phyloP scores from a whole-genome alignment of 2,113 vertebrate species.

The Raja brachyura region DNA sequence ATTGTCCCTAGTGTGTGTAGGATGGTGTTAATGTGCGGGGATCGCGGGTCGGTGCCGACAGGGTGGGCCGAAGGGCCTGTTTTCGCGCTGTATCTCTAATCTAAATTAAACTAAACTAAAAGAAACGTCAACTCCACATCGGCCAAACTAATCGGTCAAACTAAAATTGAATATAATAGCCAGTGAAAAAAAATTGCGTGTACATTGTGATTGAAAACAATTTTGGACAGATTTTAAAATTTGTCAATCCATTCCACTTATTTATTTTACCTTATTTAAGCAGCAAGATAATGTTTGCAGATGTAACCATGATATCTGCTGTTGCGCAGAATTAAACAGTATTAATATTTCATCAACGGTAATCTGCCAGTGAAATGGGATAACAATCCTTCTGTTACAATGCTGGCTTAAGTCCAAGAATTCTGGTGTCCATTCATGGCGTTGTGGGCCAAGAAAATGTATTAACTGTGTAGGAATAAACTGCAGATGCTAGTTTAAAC shows the following conservation, averaged over 20 bases:
- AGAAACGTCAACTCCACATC: too few relatives aligned
- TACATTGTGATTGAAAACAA: not conserved
- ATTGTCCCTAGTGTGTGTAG: too few relatives aligned
- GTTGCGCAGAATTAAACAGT: not conserved
- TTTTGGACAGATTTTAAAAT: not conserved
- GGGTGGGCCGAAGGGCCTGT: too few relatives aligned
- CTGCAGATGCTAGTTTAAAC: too few relatives aligned
- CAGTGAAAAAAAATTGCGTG: not conserved
- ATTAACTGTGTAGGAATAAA: too few relatives aligned
- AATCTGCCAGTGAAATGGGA: conserved; percentile 25
- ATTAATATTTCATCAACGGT: conserved; percentile 23
- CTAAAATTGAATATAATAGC: not conserved
- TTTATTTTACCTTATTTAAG: not conserved
- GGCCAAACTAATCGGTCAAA: too few relatives aligned
- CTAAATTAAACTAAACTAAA: too few relatives aligned
- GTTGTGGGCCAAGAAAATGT: not conserved
- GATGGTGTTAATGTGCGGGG: too few relatives aligned
- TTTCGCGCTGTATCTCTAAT: too few relatives aligned
- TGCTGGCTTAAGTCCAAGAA: not conserved
- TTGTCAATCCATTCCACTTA: not conserved
- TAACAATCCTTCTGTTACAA: not conserved
- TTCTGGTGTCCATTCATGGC: not conserved
- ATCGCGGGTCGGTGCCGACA: too few relatives aligned
- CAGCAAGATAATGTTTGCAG: not conserved
- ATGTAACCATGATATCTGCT: not conserved